Evolutionary conservation across 2,113 vertebrate species (phyloP), one percentile per base, ranked within the genome.

Genomic region (Cheilinus undulatus): DNA sequence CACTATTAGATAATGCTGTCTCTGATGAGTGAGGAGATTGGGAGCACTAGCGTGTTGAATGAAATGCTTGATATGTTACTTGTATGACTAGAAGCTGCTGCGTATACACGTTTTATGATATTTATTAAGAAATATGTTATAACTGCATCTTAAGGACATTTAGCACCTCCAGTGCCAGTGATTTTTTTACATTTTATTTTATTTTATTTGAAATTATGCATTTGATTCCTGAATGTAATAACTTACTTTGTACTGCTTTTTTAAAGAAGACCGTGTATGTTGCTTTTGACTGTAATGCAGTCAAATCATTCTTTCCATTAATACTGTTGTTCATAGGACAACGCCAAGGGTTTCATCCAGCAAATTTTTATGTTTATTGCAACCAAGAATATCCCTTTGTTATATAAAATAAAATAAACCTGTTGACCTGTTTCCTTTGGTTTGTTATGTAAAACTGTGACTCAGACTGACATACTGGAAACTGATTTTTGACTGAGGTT

Each of bases 91-190:
- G 20, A 68, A 58, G 46, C 66, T 71, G 53, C 72, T 66, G 30
- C 19, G 11, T 49, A 2, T 22, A 3, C 24, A 42, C 72, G 12
- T 59, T 69, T 38, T 63, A 61, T 76, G 49, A 32, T 81, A 58
- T 67, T 75, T 51, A 61, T 78, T 13, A 64, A 59, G 56, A 69
- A 28, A 57, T 13, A 17, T n/a, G 9, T 27, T 56, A 58, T 58
- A 40, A 28, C 36, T 65, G 65, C 57, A 36, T 40, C 20, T 50
- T n/a, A 38, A 42, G 26, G 62, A 70, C n/a, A 7, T 69, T 56
- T n/a, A 59, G 51, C 67, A 70, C 64, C 76, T 78, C 42, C 38
- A 58, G 46, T 86, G 80, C 76, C 82, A 80, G 27, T 68, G 30
- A 83, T 78, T 73, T 30, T 57, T 73, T 67, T 0, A 12, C 38